Base-by-base conservation (phyloP, 1,140 invertebrate genomes). In the Conus ventricosus region DNA sequence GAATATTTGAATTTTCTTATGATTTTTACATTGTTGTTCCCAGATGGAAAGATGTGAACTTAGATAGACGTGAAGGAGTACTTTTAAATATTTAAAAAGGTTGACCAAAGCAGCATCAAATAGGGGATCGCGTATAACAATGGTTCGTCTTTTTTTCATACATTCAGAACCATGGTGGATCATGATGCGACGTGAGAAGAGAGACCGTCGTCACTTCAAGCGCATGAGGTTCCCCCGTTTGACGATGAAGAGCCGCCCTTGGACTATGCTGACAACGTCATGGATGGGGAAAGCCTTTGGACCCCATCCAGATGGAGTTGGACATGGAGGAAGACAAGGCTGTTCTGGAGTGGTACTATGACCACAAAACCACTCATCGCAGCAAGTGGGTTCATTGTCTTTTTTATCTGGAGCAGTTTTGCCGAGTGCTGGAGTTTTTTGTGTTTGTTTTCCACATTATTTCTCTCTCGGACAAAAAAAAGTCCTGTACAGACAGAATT, bases 161-260 rank as follows among this genome's bases (percentile, higher is more conserved):
- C 23, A 17, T 63, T 83, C 90, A 97, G 98, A 82, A 99, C 99
- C 8, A 99, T 99, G 99, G 99, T 99, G 99, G 99, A 99, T 99
- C 90, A 99, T 99, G 98, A 99, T 99, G 99, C 96, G 99, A 92
- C 96, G 99, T 91, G 99, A 99, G 94, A 99, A 99, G 95, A 96
- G 99, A 90, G 99, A 99, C 96, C 97, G 99, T 94, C 96, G 99
- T 67, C 99, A 99, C 95, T 99, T 99, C 94, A 99, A 99, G 95
- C 96, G 99, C 91, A 99, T 99, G 99, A 96, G 99, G 91, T 99
- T 99, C 94, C 99, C 39, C 99, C 99, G 2, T 99, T 99, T 95
- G 99, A 99, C 95, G 99, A 99, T 96, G 99, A 99, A 96, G 99
- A 99, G 96, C 99, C 99, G 60, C 99, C 99, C 1, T 95, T 99